Base-by-base conservation (phyloP, 2,888 invertebrate species). In the Argyra leucocephala region DNA sequence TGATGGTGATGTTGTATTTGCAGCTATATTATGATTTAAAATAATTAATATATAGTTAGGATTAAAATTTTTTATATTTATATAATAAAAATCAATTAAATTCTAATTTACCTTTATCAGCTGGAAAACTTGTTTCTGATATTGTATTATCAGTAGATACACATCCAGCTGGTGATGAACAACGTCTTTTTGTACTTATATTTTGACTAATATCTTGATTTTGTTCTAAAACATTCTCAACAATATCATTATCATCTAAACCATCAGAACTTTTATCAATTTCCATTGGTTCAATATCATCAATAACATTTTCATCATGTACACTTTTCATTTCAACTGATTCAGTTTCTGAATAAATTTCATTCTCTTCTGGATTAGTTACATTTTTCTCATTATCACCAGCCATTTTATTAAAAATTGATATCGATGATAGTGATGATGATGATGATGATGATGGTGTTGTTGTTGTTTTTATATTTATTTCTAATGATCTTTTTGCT, bases 151-250 rank as follows among this genome's bases (percentile, higher is more conserved):
- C n/a, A 15, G 18, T 60, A 10, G 21, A 31, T 61, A 61, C 61
- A 26, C 61, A 61, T 21, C 59, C 59, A 23, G 59, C 59, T 59
- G 59, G 59, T 23, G 59, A 59, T 59, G 59, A 59, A 23, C 59
- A 59, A 23, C 59, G 23, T 59, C 23, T 48, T 48, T 48, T 48
- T 48, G 48, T 48, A 18, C 48, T 48, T 15, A 48, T 18, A 48
- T 48, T 48, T 3, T 9, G 18, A 48, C 48, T 48, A n/a, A n/a
- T n/a, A 48, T 48, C 48, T n/a, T 48, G 48, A 48, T 48, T 48
- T 48, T 48, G 48, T n/a, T n/a, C n/a, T 18, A 48, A 18, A 9
- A 5, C 12, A 48, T 48, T 48, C 18, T 48, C 48, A 18, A 48
- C 18, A 5, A 48, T 18, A 48, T 48, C 48, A 48, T 48, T 48